Conservation (phyloP, 2,888 invertebrate species). For the Aporophyla lueneburgensis region DNA sequence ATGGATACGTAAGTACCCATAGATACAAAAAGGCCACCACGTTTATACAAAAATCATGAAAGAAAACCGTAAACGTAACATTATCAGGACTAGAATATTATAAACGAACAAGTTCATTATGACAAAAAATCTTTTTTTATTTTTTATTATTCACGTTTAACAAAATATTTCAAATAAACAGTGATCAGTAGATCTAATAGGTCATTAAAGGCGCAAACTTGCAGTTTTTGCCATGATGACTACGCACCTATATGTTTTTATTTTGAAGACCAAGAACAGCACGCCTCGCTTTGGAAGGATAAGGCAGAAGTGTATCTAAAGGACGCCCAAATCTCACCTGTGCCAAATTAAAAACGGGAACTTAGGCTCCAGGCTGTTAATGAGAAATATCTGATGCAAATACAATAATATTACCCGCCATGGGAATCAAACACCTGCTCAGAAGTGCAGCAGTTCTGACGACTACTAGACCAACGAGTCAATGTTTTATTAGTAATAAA, state of each 20-base stretch:
- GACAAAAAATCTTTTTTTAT: too few relatives aligned
- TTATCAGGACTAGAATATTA: not conserved
- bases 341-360: too few relatives aligned
- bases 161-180: not conserved
- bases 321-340: not conserved
- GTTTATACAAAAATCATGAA: not conserved
- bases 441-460: not conserved
- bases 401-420: too few relatives aligned
- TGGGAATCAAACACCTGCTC: not conserved
- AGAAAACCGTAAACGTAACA: not conserved
- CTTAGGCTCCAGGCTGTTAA: not conserved
- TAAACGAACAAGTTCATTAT: not conserved
- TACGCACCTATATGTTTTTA: not conserved
- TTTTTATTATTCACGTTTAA: not conserved
- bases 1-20: too few relatives aligned
- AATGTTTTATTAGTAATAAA: conserved; percentile 37
- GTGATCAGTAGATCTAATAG: not conserved
- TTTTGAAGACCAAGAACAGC: too few relatives aligned
- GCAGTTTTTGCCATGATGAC: too few relatives aligned
- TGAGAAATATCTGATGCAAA: not conserved
- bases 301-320: too few relatives aligned
- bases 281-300: too few relatives aligned
- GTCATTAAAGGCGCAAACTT: not conserved
- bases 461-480: not conserved
- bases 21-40: not conserved